These are phyloP conservation scores for Linepithema humile DNA, from an alignment of 1,140 invertebrate genomes.

Conservation along the genomic window DNA sequence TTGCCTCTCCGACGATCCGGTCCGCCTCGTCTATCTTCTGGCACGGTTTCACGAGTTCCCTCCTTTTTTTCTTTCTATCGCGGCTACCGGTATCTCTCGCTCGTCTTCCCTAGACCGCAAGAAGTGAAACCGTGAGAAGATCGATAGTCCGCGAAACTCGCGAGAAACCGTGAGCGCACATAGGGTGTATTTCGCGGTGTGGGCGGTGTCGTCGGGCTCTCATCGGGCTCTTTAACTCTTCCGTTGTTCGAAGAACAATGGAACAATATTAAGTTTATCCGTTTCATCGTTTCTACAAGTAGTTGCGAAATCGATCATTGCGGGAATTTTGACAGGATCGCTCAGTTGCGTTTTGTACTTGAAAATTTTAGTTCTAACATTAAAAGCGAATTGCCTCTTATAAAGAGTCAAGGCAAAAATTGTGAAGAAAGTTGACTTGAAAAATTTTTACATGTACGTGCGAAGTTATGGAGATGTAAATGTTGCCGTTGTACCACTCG, in stretches of 20 bases:
- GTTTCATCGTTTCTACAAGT: not conserved
- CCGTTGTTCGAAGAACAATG: not conserved
- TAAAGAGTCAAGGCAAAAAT: not conserved
- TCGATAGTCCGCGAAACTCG: constrained; percentile 72
- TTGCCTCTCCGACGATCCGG: not conserved
- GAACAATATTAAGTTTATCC: not conserved
- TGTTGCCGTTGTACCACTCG: not conserved
- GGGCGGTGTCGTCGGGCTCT: not conserved
- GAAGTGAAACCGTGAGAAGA: constrained; percentile 81
- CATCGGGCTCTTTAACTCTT: not conserved
- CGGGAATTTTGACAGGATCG: not conserved
- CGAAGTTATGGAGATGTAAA: not conserved
- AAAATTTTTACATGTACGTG: too few species aligned
- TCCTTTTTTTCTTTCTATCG: constrained; percentile 9
- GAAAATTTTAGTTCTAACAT: not conserved
- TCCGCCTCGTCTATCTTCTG: constrained; percentile 13
- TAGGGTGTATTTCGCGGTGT: constrained; percentile 13
- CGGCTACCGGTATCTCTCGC: not conserved
- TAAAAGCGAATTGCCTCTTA: not conserved
- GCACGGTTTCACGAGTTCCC: not conserved
- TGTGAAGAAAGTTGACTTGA: not conserved
- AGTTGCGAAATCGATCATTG: not conserved
- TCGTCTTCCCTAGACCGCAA: constrained; percentile 30
- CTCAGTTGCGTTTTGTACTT: not conserved
- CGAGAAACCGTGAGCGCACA: not conserved